Percentiles rank a stretch among this genome's conserved stretches.
Evolutionary conservation across 2,797 vertebrate genomes (phyloP).

Genomic region (Xiphorhynchus erythropygius): DNA sequence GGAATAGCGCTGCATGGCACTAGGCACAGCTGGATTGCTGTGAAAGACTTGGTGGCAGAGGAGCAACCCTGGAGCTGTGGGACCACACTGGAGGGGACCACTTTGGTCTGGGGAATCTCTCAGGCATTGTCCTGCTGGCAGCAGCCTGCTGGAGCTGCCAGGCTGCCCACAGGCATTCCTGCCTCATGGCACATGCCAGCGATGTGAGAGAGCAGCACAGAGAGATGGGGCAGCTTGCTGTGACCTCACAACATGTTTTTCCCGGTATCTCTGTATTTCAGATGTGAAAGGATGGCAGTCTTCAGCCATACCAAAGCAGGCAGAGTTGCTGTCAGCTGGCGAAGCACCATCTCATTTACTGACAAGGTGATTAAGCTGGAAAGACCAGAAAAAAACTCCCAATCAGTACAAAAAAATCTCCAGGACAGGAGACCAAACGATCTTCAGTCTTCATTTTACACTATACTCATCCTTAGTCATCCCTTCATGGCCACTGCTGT

Average conservation of each 20-base stretch:
- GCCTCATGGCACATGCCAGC: fast-evolving
- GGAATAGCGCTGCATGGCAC: fast-evolving
- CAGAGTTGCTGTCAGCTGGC: background rate
- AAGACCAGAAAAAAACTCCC: background rate
- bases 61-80: background rate
- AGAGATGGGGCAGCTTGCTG: background rate
- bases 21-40: background rate
- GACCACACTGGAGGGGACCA: fast-evolving
- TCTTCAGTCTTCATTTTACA: background rate
- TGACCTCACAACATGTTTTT: fast-evolving
- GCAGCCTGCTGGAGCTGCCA: background rate
- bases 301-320: slow-evolving; percentile 4
- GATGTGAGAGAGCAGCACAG: background rate
- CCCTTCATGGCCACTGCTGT: background rate
- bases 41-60: background rate
- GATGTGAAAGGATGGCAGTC: background rate
- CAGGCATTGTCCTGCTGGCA: fast-evolving
- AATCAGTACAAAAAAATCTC: background rate
- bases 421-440: background rate
- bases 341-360: background rate
- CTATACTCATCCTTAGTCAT: fast-evolving
- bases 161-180: background rate
- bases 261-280: background rate
- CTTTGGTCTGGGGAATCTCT: background rate
- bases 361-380: slow-evolving; percentile 22